phyloP scores from a whole-genome alignment of 2,797 vertebrate species.

The Balearica regulorum region DNA sequence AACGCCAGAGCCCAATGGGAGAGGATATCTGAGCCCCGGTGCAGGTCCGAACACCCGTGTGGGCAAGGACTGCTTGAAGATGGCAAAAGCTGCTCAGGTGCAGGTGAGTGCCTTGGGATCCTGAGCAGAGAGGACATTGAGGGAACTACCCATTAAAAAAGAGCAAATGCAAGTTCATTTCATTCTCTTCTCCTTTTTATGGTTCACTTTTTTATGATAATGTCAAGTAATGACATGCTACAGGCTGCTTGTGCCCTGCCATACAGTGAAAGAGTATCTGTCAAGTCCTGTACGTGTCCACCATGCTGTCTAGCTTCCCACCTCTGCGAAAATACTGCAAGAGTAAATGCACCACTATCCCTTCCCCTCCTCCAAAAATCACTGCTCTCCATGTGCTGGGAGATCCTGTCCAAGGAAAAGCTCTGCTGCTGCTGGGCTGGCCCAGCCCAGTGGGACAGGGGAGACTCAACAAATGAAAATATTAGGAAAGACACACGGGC shows the following conservation, averaged over 20 bases:
- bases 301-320: background rate
- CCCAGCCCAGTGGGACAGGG: background rate
- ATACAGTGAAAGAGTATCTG: background rate
- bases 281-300: background rate
- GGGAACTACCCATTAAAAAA: background rate
- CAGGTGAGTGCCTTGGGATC: background rate
- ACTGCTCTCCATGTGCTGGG: background rate
- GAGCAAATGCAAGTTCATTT: background rate
- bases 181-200: background rate
- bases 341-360: background rate
- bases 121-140: background rate
- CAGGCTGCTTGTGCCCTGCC: background rate
- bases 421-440: background rate
- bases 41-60: accelerated
- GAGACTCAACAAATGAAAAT: background rate
- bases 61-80: background rate
- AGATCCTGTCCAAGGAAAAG: accelerated
- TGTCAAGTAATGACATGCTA: background rate
- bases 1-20: background rate
- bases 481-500: background rate
- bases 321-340: background rate
- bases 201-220: background rate
- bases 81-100: background rate
- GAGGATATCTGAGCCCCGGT: background rate
- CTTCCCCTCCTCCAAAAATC: background rate